These are phyloP conservation scores for Cygnus olor DNA, from an alignment of 2,797 vertebrate species.

Conservation along the genomic window DNA sequence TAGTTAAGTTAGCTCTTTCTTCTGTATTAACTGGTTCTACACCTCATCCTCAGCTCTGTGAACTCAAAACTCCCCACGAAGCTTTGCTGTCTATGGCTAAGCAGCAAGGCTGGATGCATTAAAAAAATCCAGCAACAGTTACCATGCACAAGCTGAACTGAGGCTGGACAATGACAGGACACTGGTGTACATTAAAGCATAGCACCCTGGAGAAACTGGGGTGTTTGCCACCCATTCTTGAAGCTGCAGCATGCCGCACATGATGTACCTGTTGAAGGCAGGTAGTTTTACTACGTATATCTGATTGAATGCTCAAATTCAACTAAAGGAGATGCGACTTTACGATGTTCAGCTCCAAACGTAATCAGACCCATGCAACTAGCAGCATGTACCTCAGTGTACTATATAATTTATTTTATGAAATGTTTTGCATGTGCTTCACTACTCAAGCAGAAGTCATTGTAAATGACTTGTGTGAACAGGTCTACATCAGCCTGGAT, in stretches of 20 bases:
- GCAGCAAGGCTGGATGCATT: neutral
- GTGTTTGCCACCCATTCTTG: neutral
- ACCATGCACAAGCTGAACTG: neutral
- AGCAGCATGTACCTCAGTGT: neutral
- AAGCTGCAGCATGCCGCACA: rapidly evolving
- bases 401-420: neutral
- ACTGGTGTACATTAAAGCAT: neutral
- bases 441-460: neutral
- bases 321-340: neutral
- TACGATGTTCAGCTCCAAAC: neutral
- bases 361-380: neutral
- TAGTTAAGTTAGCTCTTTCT: neutral
- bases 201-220: neutral
- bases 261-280: neutral
- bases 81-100: neutral
- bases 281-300: neutral
- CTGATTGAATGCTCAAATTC: neutral
- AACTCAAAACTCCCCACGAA: neutral
- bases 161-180: neutral
- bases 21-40: neutral
- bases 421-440: neutral
- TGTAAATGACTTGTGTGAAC: neutral
- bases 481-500: neutral
- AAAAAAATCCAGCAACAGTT: neutral
- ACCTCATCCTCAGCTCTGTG: neutral